phyloP scores from a whole-genome alignment of 2,888 invertebrate species.

The Tetragnatha montana region DNA sequence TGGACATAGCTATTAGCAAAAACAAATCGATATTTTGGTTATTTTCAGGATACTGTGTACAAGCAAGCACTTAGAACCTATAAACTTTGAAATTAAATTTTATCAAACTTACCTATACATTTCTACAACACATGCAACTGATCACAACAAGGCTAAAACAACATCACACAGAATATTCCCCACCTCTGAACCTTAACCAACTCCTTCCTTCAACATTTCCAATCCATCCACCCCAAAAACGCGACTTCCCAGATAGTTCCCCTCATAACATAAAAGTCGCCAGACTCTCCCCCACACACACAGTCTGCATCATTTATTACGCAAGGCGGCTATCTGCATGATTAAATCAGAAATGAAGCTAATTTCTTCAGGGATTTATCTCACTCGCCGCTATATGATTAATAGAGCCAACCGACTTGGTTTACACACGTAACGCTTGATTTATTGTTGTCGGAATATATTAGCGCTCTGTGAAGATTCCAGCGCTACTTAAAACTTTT shows the following conservation, averaged over 20 bases:
- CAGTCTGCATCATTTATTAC: constrained; percentile 26
- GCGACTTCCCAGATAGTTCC: not conserved
- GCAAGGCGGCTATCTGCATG: constrained; percentile 18
- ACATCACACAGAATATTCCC: no score
- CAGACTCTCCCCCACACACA: no score
- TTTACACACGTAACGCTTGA: constrained; percentile 37
- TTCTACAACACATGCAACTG: no score
- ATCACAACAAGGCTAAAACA: not conserved
- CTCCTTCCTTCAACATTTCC: not conserved
- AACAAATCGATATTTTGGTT: no score
- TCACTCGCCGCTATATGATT: constrained; percentile 25
- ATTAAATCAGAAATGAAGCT: constrained; percentile 40
- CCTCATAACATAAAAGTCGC: not conserved
- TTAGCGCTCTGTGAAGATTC: constrained; percentile 13
- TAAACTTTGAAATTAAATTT: no score
- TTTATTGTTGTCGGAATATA: constrained; percentile 26
- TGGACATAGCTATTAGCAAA: no score
- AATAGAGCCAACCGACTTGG: constrained; percentile 26
- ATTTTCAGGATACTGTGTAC: no score
- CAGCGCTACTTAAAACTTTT: not conserved
- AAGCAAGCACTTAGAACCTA: no score
- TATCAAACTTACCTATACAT: no score
- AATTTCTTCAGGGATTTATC: constrained; percentile 36
- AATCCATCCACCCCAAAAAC: constrained; percentile 5
- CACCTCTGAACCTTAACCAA: no score